Conservation (phyloP, 2,113 vertebrate species). For the Regulus satrapa region DNA sequence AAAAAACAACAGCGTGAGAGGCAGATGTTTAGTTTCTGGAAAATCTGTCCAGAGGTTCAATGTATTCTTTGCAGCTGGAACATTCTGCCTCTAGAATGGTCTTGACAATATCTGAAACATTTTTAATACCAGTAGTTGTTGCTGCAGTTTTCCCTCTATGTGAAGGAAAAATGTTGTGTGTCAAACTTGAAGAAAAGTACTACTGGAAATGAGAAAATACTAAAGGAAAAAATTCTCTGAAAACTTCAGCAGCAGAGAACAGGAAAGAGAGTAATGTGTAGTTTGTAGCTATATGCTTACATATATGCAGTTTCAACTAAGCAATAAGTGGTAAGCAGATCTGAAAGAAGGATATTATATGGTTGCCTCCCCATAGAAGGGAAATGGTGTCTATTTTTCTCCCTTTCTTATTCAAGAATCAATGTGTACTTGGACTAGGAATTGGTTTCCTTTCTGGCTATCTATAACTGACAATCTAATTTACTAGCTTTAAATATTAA, state of each 20-base stretch:
- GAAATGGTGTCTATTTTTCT: not conserved
- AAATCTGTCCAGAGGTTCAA: not conserved
- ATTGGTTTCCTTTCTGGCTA: not conserved
- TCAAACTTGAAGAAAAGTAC: not conserved
- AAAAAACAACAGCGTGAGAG: not conserved
- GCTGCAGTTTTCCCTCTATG: not conserved
- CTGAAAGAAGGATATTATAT: not conserved
- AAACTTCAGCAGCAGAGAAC: not conserved
- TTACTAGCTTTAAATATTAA: not conserved
- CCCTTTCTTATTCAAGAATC: not conserved
- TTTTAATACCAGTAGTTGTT: not conserved
- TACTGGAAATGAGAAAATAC: not conserved
- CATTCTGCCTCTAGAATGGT: not conserved
- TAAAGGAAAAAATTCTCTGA: not conserved
- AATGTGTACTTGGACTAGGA: not conserved
- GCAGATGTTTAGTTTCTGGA: not conserved
- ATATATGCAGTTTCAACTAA: not conserved
- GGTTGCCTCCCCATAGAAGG: not conserved
- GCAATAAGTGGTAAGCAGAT: not conserved
- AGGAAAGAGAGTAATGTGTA: not conserved
- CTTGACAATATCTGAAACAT: not conserved
- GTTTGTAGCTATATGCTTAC: not conserved
- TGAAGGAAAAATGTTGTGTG: not conserved
- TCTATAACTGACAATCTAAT: not conserved
- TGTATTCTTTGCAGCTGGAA: not conserved